Base-by-base conservation (phyloP, 2,113 vertebrate genomes). In the Brachyhypopomus occidentalis region DNA sequence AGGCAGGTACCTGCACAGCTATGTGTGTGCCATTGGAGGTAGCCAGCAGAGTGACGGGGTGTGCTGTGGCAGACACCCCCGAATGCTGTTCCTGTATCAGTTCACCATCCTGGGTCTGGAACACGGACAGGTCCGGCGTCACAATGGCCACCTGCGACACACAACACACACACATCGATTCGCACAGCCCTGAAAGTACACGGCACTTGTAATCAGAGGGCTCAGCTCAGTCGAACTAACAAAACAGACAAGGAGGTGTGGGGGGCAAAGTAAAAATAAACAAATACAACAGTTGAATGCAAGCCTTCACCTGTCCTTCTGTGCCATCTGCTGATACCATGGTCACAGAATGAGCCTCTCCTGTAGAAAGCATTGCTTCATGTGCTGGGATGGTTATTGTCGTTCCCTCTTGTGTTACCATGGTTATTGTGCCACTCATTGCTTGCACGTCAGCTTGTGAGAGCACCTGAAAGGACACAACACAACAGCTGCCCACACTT, bases 1-100 rank as follows among this genome's bases (percentile, higher is more conserved):
- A 45, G 19, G 41, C 20, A 70, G 66, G 41, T 86, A 98, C 98
- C 95, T 99, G 97, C 62, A 99, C 98, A 84, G 98, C 98, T 79
- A 99, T 99, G 90, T 99, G 98, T 80, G 97, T 99, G 89, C 98
- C 98, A 20, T 98, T 99, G 86, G 98, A 97, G 16, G 98, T 99
- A 85, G 98, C 98, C 89, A 99, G 88, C 87, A 99, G 91, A 0
- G 97, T 99, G 84, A 99, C 95, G 27, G 97, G 96, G 83, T 97
- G 95, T 27, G 95, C 84, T 88, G 94, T 94, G 83, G 94, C 92
- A 71, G 94, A 91, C 77, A 95, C 92, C 86, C 96, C 83, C 25
- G 95, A 93, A 87, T 97, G 96, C 48, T 95, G 95, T 4, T 96
- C 96, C 74, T 98, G 96, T 72, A 92, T 92, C 85, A 97, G 94